Percentiles rank a stretch among this genome's conserved stretches.
These are phyloP conservation scores for Oryzias curvinotus DNA, from an alignment of 2,113 vertebrate species.

Conservation along the genomic window DNA sequence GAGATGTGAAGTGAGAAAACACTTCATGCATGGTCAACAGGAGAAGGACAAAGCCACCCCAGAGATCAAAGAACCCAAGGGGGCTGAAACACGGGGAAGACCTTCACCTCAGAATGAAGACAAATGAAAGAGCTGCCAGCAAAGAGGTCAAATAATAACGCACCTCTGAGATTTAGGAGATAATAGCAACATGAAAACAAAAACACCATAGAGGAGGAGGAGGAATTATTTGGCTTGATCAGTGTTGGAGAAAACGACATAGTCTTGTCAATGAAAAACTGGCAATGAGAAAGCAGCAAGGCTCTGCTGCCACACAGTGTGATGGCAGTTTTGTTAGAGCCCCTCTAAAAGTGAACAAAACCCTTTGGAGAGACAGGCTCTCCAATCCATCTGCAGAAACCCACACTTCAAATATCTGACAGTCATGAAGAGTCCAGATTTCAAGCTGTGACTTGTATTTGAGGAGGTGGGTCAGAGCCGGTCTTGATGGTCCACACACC, in stretches of 20 bases:
- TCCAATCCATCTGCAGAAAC: too few species aligned
- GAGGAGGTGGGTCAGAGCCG: too few species aligned
- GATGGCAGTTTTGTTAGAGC: too few species aligned
- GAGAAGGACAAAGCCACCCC: slow-evolving; percentile 22
- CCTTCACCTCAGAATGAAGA: slow-evolving; percentile 2
- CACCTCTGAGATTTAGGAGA: neutral
- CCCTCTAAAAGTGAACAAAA: too few species aligned
- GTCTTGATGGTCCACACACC: too few species aligned
- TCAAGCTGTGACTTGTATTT: too few species aligned
- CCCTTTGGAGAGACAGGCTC: too few species aligned
- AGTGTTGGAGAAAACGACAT: slow-evolving; percentile 14
- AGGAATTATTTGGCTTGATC: neutral
- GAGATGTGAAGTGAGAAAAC: slow-evolving; percentile 81
- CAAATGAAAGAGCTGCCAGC: slow-evolving; percentile 4
- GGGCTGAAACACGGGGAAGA: slow-evolving; percentile 18
- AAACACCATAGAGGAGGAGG: neutral
- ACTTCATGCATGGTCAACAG: slow-evolving; percentile 55
- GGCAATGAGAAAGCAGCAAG: too few species aligned
- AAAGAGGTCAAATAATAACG: slow-evolving; percentile 4
- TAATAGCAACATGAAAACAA: slow-evolving; percentile 18
- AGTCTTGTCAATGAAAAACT: too few species aligned
- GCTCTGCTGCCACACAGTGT: too few species aligned
- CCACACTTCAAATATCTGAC: too few species aligned
- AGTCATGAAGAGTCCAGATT: too few species aligned
- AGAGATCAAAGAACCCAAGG: slow-evolving; percentile 41